These are phyloP conservation scores for Chloropsis cyanopogon DNA, from an alignment of 2,113 vertebrate species.

Conservation along the genomic window DNA sequence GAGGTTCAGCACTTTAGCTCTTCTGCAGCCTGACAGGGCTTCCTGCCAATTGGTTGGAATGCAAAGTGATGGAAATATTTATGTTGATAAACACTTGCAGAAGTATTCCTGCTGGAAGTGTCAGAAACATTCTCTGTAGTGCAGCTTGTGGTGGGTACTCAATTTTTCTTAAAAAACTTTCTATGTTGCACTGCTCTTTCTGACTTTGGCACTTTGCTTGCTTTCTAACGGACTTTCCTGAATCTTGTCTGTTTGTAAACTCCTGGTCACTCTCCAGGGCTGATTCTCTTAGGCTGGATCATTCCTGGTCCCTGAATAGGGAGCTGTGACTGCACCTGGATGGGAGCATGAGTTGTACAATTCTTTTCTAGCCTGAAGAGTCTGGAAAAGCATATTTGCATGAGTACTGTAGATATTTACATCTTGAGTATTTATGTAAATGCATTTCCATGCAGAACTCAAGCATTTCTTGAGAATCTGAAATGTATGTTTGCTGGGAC, in stretches of 20 bases:
- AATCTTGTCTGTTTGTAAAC: not conserved
- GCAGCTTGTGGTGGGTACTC: not conserved
- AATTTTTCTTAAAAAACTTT: not conserved
- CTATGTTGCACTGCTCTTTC: not conserved
- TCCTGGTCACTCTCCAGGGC: not conserved
- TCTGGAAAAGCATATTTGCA: accelerated
- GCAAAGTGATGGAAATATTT: not conserved
- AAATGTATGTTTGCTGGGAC: not conserved
- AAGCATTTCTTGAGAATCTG: not conserved
- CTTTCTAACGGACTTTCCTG: not conserved
- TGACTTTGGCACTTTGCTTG: not conserved
- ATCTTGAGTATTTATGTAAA: not conserved
- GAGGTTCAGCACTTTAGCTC: not conserved
- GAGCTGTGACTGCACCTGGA: not conserved
- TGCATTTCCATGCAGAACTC: not conserved
- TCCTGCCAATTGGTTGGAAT: not conserved
- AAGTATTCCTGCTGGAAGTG: not conserved
- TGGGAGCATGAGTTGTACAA: not conserved
- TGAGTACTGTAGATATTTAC: not conserved
- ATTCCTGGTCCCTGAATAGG: not conserved
- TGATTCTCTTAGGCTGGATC: not conserved
- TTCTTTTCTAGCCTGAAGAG: not conserved
- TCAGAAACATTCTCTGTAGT: not conserved
- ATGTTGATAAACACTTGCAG: not conserved
- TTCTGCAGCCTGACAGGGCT: not conserved